Evolutionary conservation across 1,140 invertebrate species (phyloP).

Genomic region (Dolichoris vasculosae): DNA sequence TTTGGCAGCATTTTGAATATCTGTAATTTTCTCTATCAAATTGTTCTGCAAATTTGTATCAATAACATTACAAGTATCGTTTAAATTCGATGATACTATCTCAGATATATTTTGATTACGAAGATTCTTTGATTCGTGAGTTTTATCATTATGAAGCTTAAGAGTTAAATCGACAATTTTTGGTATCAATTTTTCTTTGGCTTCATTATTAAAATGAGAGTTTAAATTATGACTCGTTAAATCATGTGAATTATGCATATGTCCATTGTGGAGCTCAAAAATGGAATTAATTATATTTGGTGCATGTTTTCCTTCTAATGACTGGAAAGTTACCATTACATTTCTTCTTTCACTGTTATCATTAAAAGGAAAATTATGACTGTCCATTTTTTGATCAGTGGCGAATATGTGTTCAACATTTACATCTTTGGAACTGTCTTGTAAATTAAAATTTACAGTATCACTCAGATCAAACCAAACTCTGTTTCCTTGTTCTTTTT

Average conservation of each 20-base stretch:
- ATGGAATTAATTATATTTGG: background rate
- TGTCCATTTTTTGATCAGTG: background rate
- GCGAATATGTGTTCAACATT: background rate
- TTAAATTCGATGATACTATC: background rate
- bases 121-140: background rate
- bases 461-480: slow-evolving; percentile 46
- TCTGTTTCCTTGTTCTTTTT: slow-evolving; percentile 39
- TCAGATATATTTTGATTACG: background rate
- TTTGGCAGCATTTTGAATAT: slow-evolving; percentile 57
- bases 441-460: slow-evolving; percentile 3
- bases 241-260: background rate
- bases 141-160: slow-evolving; percentile 26
- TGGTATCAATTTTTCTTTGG: slow-evolving; percentile 33
- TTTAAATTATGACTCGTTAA: background rate
- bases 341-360: background rate
- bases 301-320: background rate
- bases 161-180: slow-evolving; percentile 43
- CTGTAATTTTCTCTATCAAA: slow-evolving; percentile 58
- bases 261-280: background rate
- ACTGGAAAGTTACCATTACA: background rate
- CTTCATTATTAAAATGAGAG: background rate
- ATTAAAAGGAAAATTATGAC: background rate
- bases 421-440: slow-evolving; percentile 20
- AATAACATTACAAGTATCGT: background rate
- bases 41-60: slow-evolving; percentile 43